These are phyloP conservation scores for Toxonevra muliebris DNA, from an alignment of 2,888 invertebrate species.

Conservation along the genomic window DNA sequence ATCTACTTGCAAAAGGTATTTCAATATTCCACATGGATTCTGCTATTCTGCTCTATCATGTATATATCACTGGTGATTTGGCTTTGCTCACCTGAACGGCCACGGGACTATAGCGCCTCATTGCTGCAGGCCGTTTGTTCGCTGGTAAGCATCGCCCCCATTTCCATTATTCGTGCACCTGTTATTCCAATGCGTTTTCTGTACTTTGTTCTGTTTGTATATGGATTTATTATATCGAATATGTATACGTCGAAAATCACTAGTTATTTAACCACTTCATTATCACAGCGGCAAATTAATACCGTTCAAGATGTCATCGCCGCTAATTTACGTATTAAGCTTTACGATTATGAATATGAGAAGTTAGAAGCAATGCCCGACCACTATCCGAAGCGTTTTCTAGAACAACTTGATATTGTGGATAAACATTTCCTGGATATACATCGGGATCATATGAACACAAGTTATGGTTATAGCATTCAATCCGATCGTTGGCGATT, in stretches of 20 bases:
- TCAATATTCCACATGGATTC: conserved; percentile 45
- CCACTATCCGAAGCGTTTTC: conserved; percentile 39
- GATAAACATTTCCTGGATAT: conserved; percentile 38
- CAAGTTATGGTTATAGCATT: conserved; percentile 48
- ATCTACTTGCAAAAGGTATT: conserved; percentile 47
- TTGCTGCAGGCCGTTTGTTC: conserved; percentile 51
- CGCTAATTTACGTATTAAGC: conserved; percentile 46
- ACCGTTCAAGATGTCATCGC: conserved; percentile 50
- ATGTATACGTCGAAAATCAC: conserved; percentile 53
- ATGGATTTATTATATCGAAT: conserved; percentile 52
- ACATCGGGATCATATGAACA: conserved; percentile 49
- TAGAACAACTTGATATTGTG: conserved; percentile 41
- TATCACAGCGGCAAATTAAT: conserved; percentile 45
- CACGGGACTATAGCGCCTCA: conserved; percentile 46
- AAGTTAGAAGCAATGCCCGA: conserved; percentile 28
- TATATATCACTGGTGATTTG: conserved; percentile 49
- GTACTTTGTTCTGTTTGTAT: conserved; percentile 44
- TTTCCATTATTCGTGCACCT: conserved; percentile 38
- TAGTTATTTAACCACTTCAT: conserved; percentile 51
- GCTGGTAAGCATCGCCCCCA: conserved; percentile 44
- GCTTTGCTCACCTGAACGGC: conserved; percentile 48
- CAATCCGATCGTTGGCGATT: conserved; percentile 56
- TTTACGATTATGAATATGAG: conserved; percentile 45
- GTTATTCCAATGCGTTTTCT: conserved; percentile 48
- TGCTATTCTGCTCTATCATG: conserved; percentile 39